Evolutionary conservation across 2,888 invertebrate genomes (phyloP), one percentile per base, ranked within the genome.

Genomic region (Gasteruption jaculator): DNA sequence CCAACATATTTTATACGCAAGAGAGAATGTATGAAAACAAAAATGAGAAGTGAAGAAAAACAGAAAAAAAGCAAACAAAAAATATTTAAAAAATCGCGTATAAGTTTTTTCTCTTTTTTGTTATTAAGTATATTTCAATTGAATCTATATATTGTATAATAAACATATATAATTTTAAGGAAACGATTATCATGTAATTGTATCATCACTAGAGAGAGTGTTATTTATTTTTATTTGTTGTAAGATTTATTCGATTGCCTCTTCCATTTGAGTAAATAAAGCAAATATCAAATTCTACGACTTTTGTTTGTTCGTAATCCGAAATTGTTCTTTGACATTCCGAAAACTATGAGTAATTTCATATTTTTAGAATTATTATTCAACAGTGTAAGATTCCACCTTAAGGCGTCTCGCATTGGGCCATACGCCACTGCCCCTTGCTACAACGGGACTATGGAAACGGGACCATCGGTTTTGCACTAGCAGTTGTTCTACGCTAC

Each of bases 221-320:
- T 69, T 69, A 69, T 69, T 69, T 69, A 69, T 69, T 69, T 69
- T 69, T 69, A 69, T 69, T 68, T 68, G 69, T 69, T 69, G 69
- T 65, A 62, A 68, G 66, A n/a, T n/a, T 69, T 69, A 68, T 67
- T 68, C 66, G 69, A 68, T 69, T 69, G 69, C 69, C 69, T n/a
- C n/a, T 68, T 69, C 68, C 68, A 69, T 66, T 67, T 68, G 61
- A 69, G 58, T 68, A 69, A 67, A 68, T 66, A 68, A 69, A 68
- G n/a, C 64, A 64, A 65, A 63, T 62, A 56, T 53, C 58, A 61
- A 60, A 49, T 56, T 63, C 55, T 52, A 53, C 50, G 52, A 44
- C n/a, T n/a, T n/a, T n/a, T n/a, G n/a, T n/a, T n/a, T n/a, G n/a
- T n/a, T n/a, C 5, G 21, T 35, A 27, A 31, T 31, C 20, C 20